Evolutionary conservation across 1,140 invertebrate species (phyloP), one percentile per base, ranked within the genome.

Genomic region (Scaptomyza pallida): DNA sequence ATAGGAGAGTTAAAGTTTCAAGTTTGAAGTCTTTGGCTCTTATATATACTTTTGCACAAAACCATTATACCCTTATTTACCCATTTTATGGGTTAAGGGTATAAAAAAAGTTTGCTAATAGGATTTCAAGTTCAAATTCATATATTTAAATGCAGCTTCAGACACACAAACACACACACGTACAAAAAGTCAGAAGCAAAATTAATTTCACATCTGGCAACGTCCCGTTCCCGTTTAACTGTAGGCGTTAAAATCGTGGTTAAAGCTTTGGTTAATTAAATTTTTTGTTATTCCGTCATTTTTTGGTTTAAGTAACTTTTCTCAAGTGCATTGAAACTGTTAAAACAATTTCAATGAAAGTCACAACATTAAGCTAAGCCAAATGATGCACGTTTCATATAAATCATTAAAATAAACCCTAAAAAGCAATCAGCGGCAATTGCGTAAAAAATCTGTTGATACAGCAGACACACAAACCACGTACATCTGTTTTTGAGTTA

Each of bases 121-220:
- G 63, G 37, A 55, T 60, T 72, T 75, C 69, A 75, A 72, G 69
- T 68, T 75, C 72, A 75, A 52, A 67, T 67, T 63, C 55, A 56
- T 51, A 56, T 51, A 73, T 69, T 56, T 50, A 35, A 59, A 33
- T 44, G 54, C 47, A 67, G 30, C 21, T 41, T 17, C 41, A 30
- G 26, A 30, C 5, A 30, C 0, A 21, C 19, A 21, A 2, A 21
- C 19, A 21, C 19, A 21, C 19, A 21, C 19, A 21, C 19, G 12
- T 30, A 12, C 2, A 51, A 43, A 52, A 43, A 43, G 26, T 52
- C 48, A 48, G n/a, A n/a, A 23, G 13, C 21, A 13, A 19, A 47
- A 47, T 47, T 47, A 40, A 5, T 43, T 55, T 23, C 41, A 8
- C 26, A 21, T 55, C 41, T 55, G 60, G 40, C 50, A 54, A 37